Evolutionary conservation across 2,888 invertebrate genomes (phyloP).

Genomic region (Endomychus coccineus): DNA sequence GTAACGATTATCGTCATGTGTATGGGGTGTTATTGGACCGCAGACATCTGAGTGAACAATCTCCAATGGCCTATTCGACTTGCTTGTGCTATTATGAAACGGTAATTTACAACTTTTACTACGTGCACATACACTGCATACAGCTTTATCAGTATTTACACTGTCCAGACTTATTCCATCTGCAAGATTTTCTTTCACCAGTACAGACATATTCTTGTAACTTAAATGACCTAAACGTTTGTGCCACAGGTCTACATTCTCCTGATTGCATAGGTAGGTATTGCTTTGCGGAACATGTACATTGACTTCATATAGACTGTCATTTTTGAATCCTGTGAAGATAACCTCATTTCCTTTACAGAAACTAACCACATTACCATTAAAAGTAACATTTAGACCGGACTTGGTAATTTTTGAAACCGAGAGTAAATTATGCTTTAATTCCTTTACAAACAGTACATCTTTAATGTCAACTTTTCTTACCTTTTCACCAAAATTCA

Average conservation of each 20-base stretch:
- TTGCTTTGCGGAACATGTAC: too few species aligned
- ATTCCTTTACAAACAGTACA: conserved; percentile 18
- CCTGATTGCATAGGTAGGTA: too few species aligned
- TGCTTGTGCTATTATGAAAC: conserved; percentile 21
- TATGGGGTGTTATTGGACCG: conserved; percentile 30
- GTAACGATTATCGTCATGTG: conserved; percentile 27
- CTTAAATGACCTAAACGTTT: conserved; percentile 20
- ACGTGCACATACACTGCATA: conserved; percentile 31
- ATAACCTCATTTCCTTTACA: conserved; percentile 1
- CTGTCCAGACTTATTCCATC: conserved; percentile 16
- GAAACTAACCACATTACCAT: conserved; percentile 24
- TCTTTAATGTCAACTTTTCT: conserved; percentile 6
- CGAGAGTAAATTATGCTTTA: conserved; percentile 29
- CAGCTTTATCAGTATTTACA: conserved; percentile 1
- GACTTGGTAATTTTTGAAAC: conserved; percentile 26
- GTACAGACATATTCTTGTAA: conserved; percentile 12
- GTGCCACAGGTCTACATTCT: conserved; percentile 19
- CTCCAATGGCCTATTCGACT: conserved; percentile 28
- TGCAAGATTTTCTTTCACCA: conserved; percentile 8
- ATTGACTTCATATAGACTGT: conserved; percentile 4
- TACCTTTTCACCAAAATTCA: neutral
- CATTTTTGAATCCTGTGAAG: neutral
- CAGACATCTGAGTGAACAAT: conserved; percentile 31
- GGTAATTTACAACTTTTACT: conserved; percentile 31
- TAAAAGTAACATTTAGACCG: conserved; percentile 26